Evolutionary conservation across 2,797 vertebrate species (phyloP), one percentile per base, ranked within the genome.

Genomic region (Sebastes diaconus): DNA sequence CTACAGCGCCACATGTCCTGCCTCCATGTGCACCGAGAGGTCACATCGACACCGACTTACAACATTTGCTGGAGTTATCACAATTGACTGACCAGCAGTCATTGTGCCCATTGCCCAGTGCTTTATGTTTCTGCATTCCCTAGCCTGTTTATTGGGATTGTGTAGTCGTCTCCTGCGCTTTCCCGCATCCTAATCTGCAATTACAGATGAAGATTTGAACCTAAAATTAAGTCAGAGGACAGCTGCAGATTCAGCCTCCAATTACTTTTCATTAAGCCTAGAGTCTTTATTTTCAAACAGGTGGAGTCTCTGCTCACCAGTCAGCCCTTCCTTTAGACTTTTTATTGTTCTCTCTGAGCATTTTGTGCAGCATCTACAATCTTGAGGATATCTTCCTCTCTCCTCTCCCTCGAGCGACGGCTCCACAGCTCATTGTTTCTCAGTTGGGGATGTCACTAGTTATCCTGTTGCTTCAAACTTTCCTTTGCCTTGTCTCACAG

Each of bases 261-360:
- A 39, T 68, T 68, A 5, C 3, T 55, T 76, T 29, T 34, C 20
- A 67, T 68, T 39, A 65, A 68, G 16, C 22, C 22, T 36, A 24
- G 12, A 36, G 92, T 96, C 96, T 92, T 96, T 96, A 77, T 96
- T 96, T 57, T 97, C 96, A 81, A 96, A 96, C 90, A 97, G 94
- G 88, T 96, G 96, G 84, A 97, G 96, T 77, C 95, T 93, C 94
- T 97, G 96, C 92, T 97, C 96, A 3, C 95, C 93, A 0, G 96
- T 96, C 94, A 96, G 93, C 24, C 96, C 96, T 90, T 96, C 96
- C 91, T 96, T 97, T 36, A 97, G 94, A 93, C 96, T 96, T 96
- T 97, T 20, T 30, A 29, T 63, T 6, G 20, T 34, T n/a, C 60
- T 63, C 60, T 22, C 30, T 22, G 60, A 34, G 59, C 50, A 63